Percentiles rank a stretch among this genome's conserved stretches.
These are phyloP conservation scores for Solenodon paradoxus DNA, from an alignment of 2,113 vertebrate genomes.

Conservation along the genomic window DNA sequence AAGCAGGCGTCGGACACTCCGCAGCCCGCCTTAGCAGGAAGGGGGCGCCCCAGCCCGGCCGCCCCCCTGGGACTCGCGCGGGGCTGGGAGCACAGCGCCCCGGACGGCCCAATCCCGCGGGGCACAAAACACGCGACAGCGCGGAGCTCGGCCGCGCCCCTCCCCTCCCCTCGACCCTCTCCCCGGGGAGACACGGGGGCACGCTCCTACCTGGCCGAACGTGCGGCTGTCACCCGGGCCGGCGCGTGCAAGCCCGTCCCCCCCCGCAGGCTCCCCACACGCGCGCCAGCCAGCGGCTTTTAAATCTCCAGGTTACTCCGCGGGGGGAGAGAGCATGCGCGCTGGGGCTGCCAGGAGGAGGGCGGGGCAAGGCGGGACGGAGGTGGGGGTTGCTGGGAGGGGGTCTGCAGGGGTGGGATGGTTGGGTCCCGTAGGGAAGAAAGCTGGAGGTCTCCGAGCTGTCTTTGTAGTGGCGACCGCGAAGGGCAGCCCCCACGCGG, in stretches of 20 bases:
- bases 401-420: slow-evolving; percentile 61
- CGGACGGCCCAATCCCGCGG: slow-evolving; percentile 30
- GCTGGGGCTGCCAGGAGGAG: slow-evolving; percentile 42
- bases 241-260: background rate
- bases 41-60: background rate
- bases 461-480: slow-evolving; percentile 32
- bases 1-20: background rate
- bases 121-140: slow-evolving; percentile 29
- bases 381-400: slow-evolving; percentile 45
- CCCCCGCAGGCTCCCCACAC: background rate
- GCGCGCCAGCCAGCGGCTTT: slow-evolving; percentile 51
- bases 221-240: slow-evolving; percentile 46
- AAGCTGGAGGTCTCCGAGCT: slow-evolving; percentile 12
- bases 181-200: background rate
- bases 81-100: background rate
- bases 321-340: slow-evolving; percentile 71
- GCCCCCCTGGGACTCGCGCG: background rate
- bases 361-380: slow-evolving; percentile 52
- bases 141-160: background rate
- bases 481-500: slow-evolving; percentile 54
- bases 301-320: slow-evolving; percentile 74
- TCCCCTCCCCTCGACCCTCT: background rate
- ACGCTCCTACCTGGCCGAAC: slow-evolving; percentile 56
- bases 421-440: slow-evolving; percentile 34
- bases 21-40: background rate